Evolutionary conservation across 2,888 invertebrate genomes (phyloP).

Genomic region (Ophioninae sp.): DNA sequence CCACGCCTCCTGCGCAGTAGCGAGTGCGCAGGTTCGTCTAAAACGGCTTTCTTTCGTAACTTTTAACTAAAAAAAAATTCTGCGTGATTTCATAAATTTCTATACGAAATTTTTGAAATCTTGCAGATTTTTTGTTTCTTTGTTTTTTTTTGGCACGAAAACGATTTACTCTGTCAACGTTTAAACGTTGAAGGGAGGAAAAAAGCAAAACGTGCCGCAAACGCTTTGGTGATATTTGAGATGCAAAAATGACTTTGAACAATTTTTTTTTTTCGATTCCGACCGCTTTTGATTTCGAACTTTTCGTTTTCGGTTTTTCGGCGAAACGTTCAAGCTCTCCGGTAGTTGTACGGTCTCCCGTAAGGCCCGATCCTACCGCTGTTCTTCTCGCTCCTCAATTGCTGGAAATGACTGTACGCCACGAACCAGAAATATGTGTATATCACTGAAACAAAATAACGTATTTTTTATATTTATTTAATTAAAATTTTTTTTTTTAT

Average conservation of each 20-base stretch:
- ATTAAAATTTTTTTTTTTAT: neutral
- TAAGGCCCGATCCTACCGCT: conserved; percentile 77
- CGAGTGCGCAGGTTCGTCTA: neutral
- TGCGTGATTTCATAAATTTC: no score
- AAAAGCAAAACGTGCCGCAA: neutral
- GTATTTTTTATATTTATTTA: neutral
- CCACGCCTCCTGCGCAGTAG: neutral
- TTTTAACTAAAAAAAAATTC: no score
- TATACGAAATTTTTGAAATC: neutral
- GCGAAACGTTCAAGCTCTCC: conserved; percentile 71
- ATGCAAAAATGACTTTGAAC: conserved; percentile 11
- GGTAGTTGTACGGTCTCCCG: conserved; percentile 78
- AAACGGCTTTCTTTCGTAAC: neutral
- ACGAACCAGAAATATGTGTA: conserved; percentile 92
- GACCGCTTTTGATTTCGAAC: neutral
- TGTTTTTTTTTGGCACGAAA: neutral
- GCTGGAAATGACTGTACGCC: conserved; percentile 90
- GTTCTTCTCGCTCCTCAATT: conserved; percentile 82
- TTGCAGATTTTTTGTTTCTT: no score
- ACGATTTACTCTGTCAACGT: neutral
- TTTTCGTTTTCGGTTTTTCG: neutral
- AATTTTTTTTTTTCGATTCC: neutral
- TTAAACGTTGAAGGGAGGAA: neutral
- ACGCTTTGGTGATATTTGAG: conserved; percentile 30
- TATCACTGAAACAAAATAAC: conserved; percentile 83